A percentile compares a stretch with the other conserved stretches of the same genome.
phyloP scores from a whole-genome alignment of 2,888 invertebrate genomes.

The Pandemis corylana region DNA sequence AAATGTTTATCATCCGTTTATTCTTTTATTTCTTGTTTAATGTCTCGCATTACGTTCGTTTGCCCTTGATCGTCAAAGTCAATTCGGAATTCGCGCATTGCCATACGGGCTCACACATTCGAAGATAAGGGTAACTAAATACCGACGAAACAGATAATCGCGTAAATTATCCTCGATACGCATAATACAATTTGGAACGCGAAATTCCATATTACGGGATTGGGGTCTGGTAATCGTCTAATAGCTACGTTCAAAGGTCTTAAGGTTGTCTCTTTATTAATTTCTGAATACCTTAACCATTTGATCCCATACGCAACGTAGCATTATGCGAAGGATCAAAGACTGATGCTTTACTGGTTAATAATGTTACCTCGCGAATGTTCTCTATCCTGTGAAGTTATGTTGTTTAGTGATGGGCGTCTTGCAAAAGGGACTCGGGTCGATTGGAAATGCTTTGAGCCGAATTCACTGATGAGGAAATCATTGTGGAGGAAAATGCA shows the following conservation, averaged over 20 bases:
- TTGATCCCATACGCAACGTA: conserved; percentile 29
- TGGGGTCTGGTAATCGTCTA: conserved; percentile 29
- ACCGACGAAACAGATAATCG: not conserved
- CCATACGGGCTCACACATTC: not conserved
- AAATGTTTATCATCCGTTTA: too few relatives aligned
- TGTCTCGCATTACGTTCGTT: too few relatives aligned
- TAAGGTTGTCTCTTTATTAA: conserved; percentile 38
- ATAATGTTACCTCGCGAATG: conserved; percentile 15
- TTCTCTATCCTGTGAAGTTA: conserved; percentile 6
- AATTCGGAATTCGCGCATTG: not conserved
- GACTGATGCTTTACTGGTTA: conserved; percentile 22
- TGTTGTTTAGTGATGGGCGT: conserved; percentile 7
- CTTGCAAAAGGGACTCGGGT: not conserved
- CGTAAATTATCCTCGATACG: not conserved
- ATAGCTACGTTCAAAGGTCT: conserved; percentile 34
- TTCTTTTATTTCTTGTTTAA: too few relatives aligned
- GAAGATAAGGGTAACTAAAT: not conserved
- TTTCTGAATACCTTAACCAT: conserved; percentile 30
- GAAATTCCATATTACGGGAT: conserved; percentile 12
- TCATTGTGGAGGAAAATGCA: not conserved
- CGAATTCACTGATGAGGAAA: not conserved
- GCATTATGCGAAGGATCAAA: conserved; percentile 33
- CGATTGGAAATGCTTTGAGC: conserved; percentile 4
- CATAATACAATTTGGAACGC: conserved; percentile 1
- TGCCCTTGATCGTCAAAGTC: not conserved